These are phyloP conservation scores for Diloba caeruleocephala DNA, from an alignment of 2,888 invertebrate genomes.

Conservation along the genomic window DNA sequence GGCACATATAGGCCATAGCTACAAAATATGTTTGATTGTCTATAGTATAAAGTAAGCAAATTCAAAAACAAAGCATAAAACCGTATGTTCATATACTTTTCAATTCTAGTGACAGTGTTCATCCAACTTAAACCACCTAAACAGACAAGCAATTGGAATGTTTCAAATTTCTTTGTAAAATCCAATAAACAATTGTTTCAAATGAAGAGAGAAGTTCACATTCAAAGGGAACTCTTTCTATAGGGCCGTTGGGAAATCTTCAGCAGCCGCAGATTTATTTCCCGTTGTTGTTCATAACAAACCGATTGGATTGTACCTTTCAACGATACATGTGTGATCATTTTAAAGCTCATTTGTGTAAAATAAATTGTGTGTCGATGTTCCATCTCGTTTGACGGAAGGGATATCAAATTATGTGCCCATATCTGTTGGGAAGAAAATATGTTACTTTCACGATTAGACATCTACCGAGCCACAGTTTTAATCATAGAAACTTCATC, in stretches of 20 bases:
- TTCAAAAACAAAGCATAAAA: no score
- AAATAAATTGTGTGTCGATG: conserved; percentile 11
- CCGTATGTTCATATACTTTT: no score
- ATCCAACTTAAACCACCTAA: not conserved
- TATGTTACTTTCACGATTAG: no score
- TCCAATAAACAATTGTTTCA: conserved; percentile 39
- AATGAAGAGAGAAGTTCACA: conserved; percentile 18
- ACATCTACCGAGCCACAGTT: no score
- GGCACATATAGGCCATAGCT: no score
- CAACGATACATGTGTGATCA: no score
- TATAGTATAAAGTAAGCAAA: no score
- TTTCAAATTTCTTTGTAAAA: conserved; percentile 26
- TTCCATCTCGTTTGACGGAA: not conserved
- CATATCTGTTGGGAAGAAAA: no score
- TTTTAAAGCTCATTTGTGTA: conserved; percentile 14
- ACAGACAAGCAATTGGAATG: conserved; percentile 9
- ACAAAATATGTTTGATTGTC: no score
- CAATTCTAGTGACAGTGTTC: no score
- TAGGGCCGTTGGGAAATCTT: conserved; percentile 66
- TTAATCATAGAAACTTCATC: no score
- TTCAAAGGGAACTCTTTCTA: conserved; percentile 53
- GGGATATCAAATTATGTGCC: no score
- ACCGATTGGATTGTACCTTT: conserved; percentile 29
- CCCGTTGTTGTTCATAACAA: conserved; percentile 15
- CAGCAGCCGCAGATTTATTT: conserved; percentile 59